Conservation (phyloP, 2,797 vertebrate genomes). For the Galagoides demidoff region DNA sequence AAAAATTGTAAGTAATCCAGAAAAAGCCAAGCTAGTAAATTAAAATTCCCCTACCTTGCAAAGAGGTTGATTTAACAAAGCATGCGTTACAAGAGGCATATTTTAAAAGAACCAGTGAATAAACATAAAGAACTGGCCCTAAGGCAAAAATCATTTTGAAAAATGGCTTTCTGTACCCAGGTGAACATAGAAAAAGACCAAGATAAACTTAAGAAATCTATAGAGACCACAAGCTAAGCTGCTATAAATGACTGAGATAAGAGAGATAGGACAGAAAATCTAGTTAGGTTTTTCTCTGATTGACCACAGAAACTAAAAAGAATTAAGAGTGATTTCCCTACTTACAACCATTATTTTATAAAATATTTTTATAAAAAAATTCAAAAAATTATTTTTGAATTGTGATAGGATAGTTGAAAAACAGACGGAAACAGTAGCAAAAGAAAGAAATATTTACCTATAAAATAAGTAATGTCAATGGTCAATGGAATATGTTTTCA, state of each 20-base stretch:
- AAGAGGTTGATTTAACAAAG: constrained; percentile 8
- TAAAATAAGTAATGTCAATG: background rate
- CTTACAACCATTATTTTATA: constrained; percentile 16
- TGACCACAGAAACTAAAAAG: constrained; percentile 1
- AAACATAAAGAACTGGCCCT: background rate
- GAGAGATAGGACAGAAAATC: background rate
- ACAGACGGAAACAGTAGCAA: background rate
- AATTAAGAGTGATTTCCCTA: constrained; percentile 3
- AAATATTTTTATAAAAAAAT: background rate
- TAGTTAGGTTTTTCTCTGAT: background rate
- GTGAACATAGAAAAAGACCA: background rate
- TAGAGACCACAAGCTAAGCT: background rate
- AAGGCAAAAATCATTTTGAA: constrained; percentile 39
- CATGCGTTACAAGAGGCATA: background rate
- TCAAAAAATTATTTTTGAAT: constrained; percentile 36
- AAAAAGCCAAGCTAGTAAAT: constrained; percentile 19
- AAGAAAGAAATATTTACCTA: background rate
- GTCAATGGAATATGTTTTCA: background rate
- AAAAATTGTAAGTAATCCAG: constrained; percentile 24
- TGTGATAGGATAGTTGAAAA: background rate
- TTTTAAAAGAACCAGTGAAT: constrained; percentile 40
- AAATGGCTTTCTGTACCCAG: background rate
- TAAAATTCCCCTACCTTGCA: constrained; percentile 1
- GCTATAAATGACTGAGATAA: background rate
- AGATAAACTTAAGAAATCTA: background rate